A percentile compares a stretch with the other conserved stretches of the same genome.
These are phyloP conservation scores for Eretmocerus hayati DNA, from an alignment of 2,888 invertebrate genomes.

Conservation along the genomic window DNA sequence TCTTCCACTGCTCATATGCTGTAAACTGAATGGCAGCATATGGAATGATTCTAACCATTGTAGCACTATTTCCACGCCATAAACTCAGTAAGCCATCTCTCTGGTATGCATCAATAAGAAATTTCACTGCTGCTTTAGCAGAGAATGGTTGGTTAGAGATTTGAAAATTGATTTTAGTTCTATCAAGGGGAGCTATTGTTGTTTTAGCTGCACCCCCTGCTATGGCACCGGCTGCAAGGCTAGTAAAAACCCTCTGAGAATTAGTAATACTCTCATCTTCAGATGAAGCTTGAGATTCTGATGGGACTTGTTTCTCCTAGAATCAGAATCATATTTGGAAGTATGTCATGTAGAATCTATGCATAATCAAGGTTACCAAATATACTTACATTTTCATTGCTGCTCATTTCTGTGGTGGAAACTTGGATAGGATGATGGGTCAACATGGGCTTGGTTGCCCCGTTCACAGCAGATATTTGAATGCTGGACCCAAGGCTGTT, in stretches of 20 bases:
- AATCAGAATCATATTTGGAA: too few relatives aligned
- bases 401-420: not conserved
- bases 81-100: constrained; percentile 76
- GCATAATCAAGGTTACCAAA: too few relatives aligned
- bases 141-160: constrained; percentile 70
- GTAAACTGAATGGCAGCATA: constrained; percentile 98
- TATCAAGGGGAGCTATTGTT: constrained; percentile 90
- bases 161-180: constrained; percentile 98
- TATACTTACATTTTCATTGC: constrained; percentile 8
- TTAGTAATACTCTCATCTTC: constrained; percentile 40
- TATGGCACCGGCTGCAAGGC: constrained; percentile 81
- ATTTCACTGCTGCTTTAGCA: constrained; percentile 62
- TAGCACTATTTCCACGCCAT: constrained; percentile 98
- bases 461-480: constrained; percentile 6
- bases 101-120: constrained; percentile 61
- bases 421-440: not conserved
- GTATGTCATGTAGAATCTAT: too few relatives aligned
- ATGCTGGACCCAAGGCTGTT: constrained; percentile 9
- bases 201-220: constrained; percentile 96
- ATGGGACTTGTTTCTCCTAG: constrained; percentile 2
- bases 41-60: constrained; percentile 93
- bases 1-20: constrained; percentile 95
- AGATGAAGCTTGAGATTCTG: not conserved
- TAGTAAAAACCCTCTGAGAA: constrained; percentile 65
- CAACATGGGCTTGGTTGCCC: constrained; percentile 2